Base-by-base conservation (phyloP, 2,888 invertebrate species). In the Sphecodes monilicornis region DNA sequence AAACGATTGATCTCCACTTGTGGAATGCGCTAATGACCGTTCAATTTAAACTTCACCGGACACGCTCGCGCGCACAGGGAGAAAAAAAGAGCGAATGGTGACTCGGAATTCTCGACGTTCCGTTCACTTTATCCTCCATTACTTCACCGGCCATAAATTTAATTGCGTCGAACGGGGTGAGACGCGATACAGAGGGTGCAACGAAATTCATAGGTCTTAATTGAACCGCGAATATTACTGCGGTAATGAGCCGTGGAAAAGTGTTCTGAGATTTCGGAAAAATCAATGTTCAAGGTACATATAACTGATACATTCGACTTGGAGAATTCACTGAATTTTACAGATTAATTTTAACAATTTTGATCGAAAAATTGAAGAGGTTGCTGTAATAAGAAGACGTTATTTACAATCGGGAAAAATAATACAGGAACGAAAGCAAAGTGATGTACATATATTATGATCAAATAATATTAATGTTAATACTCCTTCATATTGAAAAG, bases 11-110 rank as follows among this genome's bases (percentile, higher is more conserved):
- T 66, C 76, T 71, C 43, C 72, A 57, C 54, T 60, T 16, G 72
- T 41, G 46, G 72, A 73, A 76, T 50, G 68, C 57, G 46, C 60
- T 81, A 81, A 76, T 29, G 68, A 76, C 32, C 32, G 43, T n/a
- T 22, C 66, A 46, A 32, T 73, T 69, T n/a, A n/a, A 71, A 18
- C 29, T 64, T 36, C 57, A 26, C 13, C 57, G n/a, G 57, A 57
- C 13, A 26, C 4, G 4, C 13, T 26, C 50, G 22, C 18, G 22
- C 8, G 8, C 18, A 26, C 57, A 57, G 1, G 5, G 3, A 13
- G 16, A 6, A 54, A 16, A 50, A 54, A 39, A 1, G 36, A 22
- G 13, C 8, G 13, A 32, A 22, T 29, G 22, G 54, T n/a, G 29
- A 64, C 22, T 32, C 43, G 22, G 29, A 75, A 64, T 75, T 54